These are phyloP conservation scores for Salarias fasciatus DNA, from an alignment of 2,797 vertebrate species.

Conservation along the genomic window DNA sequence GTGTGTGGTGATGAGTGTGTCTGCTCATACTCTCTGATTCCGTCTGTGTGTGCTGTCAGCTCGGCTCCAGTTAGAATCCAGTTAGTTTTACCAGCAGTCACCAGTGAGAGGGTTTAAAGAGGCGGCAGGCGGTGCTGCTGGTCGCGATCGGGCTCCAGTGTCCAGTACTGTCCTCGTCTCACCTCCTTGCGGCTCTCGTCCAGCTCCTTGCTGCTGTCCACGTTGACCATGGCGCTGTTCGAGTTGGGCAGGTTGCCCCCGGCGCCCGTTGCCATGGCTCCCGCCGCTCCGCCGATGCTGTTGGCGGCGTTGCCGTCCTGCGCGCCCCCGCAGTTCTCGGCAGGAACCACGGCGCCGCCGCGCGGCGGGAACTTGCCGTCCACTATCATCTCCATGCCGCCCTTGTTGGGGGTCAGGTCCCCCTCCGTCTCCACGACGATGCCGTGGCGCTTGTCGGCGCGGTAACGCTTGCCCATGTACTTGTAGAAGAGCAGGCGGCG, in stretches of 20 bases:
- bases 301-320: conserved; percentile 60
- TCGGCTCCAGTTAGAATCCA: no score
- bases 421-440: conserved; percentile 92
- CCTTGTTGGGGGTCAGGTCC: conserved; percentile 81
- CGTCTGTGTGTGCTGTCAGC: no score
- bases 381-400: conserved; percentile 83
- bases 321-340: conserved; percentile 50
- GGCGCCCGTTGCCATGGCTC: conserved; percentile 14
- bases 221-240: conserved; percentile 65
- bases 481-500: conserved; percentile 93
- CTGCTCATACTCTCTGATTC: neutral
- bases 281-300: conserved; percentile 16
- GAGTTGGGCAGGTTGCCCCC: conserved; percentile 68
- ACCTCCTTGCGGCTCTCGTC: conserved; percentile 90
- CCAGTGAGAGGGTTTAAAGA: no score
- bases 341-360: conserved; percentile 53
- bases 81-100: no score
- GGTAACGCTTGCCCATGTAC: conserved; percentile 92
- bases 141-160: no score
- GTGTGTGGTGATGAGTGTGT: neutral
- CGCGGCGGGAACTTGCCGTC: conserved; percentile 84
- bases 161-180: conserved; percentile 10
- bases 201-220: conserved; percentile 86
- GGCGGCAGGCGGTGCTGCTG: no score
- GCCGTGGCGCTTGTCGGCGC: conserved; percentile 89